phyloP scores from a whole-genome alignment of 53 echinoderm and acorn worm species.

The Patiria pectinifera region DNA sequence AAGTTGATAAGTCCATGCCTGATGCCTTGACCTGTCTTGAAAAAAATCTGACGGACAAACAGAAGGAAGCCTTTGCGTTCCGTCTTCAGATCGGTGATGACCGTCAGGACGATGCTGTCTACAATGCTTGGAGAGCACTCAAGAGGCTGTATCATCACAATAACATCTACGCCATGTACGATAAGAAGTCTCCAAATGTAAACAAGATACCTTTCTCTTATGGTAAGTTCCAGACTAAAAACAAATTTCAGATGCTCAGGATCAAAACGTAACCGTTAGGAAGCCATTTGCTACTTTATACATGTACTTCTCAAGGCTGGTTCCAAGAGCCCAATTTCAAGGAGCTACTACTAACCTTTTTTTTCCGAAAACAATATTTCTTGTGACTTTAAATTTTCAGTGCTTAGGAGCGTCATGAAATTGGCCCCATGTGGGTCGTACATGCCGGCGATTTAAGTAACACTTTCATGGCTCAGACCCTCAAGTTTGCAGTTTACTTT shows the following conservation, averaged over 20 bases:
- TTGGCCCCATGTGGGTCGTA: too few species aligned
- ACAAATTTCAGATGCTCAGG: too few species aligned
- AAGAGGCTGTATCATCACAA: constrained; percentile 35
- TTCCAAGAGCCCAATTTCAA: neutral
- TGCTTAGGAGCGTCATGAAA: too few species aligned
- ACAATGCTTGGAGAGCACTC: constrained; percentile 54
- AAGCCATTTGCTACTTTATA: too few species aligned
- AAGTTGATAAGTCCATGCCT: constrained; percentile 38
- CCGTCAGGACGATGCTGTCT: constrained; percentile 16
- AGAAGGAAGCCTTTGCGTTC: constrained; percentile 34
- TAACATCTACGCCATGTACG: constrained; percentile 43
- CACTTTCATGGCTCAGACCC: too few species aligned
- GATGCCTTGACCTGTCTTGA: constrained; percentile 50
- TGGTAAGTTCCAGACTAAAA: constrained; percentile 18
- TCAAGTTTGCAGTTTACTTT: too few species aligned
- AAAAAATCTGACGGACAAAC: constrained; percentile 36
- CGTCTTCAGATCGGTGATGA: constrained; percentile 50
- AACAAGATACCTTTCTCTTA: neutral
- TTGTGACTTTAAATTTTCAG: too few species aligned
- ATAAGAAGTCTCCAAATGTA: neutral
- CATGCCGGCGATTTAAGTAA: too few species aligned
- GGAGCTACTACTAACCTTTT: too few species aligned
- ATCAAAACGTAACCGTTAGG: too few species aligned
- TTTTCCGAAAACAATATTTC: too few species aligned
- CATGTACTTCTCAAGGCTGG: too few species aligned